These are phyloP conservation scores for Leptocoma aspasia DNA, from an alignment of 2,113 vertebrate species.

Conservation along the genomic window DNA sequence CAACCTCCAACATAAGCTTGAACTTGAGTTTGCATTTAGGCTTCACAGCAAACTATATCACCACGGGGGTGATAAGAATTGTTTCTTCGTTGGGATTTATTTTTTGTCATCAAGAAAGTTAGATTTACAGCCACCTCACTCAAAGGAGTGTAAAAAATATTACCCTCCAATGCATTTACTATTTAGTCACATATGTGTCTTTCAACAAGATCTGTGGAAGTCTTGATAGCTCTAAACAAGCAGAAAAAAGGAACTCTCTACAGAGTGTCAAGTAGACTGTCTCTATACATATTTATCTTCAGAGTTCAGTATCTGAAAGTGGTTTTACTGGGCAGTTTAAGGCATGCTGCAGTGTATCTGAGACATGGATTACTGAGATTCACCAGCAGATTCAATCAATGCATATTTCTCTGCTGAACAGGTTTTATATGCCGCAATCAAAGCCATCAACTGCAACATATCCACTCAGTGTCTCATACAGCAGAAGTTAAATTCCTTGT, in stretches of 20 bases:
- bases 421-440: neutral
- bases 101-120: neutral
- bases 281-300: neutral
- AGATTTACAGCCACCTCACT: neutral
- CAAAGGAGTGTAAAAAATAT: neutral
- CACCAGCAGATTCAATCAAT: neutral
- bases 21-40: neutral
- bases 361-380: neutral
- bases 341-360: neutral
- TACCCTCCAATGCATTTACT: neutral
- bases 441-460: neutral
- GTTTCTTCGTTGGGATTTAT: neutral
- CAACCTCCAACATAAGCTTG: neutral
- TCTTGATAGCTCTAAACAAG: neutral
- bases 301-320: neutral
- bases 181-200: neutral
- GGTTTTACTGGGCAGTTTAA: neutral
- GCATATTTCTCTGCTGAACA: neutral
- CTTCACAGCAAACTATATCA: neutral
- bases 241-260: neutral
- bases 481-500: neutral
- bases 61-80: neutral
- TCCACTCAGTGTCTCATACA: neutral
- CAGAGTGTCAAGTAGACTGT: neutral
- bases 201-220: neutral